Percentiles rank a stretch among this genome's conserved stretches.
Evolutionary conservation across 2,888 invertebrate species (phyloP).

Genomic region (Patella depressa): DNA sequence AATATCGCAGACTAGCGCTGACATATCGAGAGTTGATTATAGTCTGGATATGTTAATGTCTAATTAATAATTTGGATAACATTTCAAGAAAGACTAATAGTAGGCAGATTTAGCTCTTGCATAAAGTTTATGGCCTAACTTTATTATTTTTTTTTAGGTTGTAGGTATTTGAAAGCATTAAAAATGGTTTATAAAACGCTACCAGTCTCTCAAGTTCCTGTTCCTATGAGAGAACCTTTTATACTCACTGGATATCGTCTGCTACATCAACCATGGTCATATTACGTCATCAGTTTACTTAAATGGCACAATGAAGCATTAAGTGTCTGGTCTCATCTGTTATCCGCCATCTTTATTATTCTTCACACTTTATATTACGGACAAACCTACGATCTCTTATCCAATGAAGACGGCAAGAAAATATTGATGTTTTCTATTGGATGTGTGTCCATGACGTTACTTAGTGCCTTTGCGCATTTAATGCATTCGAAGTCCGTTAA

Average conservation of each 20-base stretch:
- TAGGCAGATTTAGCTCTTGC: too few species aligned
- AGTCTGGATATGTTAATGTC: too few species aligned
- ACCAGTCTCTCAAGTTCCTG: neutral
- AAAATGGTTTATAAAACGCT: neutral
- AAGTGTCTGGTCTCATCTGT: constrained; percentile 51
- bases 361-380: constrained; percentile 15
- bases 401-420: constrained; percentile 19
- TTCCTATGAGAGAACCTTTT: constrained; percentile 16
- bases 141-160: too few species aligned
- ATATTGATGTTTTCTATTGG: constrained; percentile 38
- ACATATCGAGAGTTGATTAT: too few species aligned
- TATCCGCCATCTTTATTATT: constrained; percentile 36
- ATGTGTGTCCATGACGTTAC: constrained; percentile 29
- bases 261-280: constrained; percentile 30
- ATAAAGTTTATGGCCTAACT: too few species aligned
- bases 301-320: constrained; percentile 51
- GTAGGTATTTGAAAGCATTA: too few species aligned
- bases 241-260: constrained; percentile 29
- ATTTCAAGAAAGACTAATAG: too few species aligned
- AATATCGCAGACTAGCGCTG: too few species aligned
- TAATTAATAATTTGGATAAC: too few species aligned
- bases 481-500: neutral
- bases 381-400: neutral
- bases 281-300: constrained; percentile 45
- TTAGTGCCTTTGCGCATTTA: neutral